These are phyloP conservation scores for Pteronura brasiliensis DNA, from an alignment of 2,113 vertebrate species.

Conservation along the genomic window DNA sequence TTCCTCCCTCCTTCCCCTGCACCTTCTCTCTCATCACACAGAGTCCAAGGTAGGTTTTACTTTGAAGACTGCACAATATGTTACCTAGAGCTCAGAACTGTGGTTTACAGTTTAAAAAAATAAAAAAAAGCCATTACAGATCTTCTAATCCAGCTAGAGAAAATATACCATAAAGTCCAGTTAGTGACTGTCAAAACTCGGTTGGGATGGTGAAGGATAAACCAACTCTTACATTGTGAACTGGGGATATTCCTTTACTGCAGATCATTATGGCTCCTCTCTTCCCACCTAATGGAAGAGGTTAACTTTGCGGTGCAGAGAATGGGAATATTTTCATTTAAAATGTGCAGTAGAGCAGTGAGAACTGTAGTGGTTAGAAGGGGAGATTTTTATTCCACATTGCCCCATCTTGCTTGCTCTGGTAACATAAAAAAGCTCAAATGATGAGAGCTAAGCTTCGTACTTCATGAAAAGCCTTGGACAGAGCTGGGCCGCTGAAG, in stretches of 20 bases:
- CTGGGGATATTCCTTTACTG: background rate
- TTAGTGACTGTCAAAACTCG: background rate
- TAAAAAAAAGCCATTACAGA: background rate
- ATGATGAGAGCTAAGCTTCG: background rate
- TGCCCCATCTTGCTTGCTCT: slow-evolving; percentile 32
- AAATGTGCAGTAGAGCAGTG: background rate
- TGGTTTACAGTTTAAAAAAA: background rate
- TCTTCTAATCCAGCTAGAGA: background rate
- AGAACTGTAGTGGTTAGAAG: background rate
- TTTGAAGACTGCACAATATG: slow-evolving; percentile 28
- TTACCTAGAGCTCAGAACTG: slow-evolving; percentile 24
- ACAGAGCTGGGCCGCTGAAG: background rate
- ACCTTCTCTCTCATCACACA: background rate
- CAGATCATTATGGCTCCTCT: background rate
- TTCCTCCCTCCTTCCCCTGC: background rate
- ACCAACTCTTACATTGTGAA: background rate
- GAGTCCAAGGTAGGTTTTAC: slow-evolving; percentile 26
- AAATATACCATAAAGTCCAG: background rate
- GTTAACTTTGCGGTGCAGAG: background rate
- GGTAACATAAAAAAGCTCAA: background rate
- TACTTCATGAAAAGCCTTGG: background rate
- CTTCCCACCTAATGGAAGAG: background rate
- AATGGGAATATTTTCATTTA: slow-evolving; percentile 8
- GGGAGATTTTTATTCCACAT: slow-evolving; percentile 6
- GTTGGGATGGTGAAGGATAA: background rate